Evolutionary conservation across 2,113 vertebrate species (phyloP), one percentile per base, ranked within the genome.

Genomic region (Canis aureus): DNA sequence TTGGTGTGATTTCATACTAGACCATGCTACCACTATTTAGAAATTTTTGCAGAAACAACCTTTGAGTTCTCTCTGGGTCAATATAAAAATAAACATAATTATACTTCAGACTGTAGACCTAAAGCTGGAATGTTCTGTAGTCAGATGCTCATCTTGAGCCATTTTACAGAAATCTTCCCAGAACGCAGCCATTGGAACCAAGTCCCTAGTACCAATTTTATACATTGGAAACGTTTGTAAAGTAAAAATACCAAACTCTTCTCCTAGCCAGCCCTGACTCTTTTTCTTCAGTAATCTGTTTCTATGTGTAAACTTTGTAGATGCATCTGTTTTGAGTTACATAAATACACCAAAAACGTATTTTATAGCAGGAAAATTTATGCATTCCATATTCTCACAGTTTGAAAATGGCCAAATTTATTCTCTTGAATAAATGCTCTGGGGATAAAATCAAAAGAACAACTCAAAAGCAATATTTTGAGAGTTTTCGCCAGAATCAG

Each of bases 311-410:
- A 96, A 95, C 94, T 97, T 83, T 96, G 92, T 92, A 89, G 89
- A 94, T 96, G 94, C 97, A 97, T 98, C 97, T 98, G 98, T 97
- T 97, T 97, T 95, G 87, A 97, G 95, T 98, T 98, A 97, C 66
- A 97, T 97, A 97, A 97, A 97, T 97, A 97, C 2, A 96, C 90
- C 86, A 79, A 83, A 92, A 97, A 97, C 9, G 79, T 83, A 98
- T 94, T 87, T 96, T 97, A 81, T 88, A 92, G 74, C 83, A 96
- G 76, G 78, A 80, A 97, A 96, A 96, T 97, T 80, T 97, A 98
- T 97, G 94, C 95, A 96, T 98, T 97, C 90, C 89, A 97, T 97
- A 97, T 97, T 94, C 94, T 97, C 82, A 89, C 96, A 97, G 96
- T 84, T 97, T 96, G 91, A 96, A 96, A 95, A 95, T 95, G 95